Conservation (phyloP, 2,888 invertebrate genomes). For the Parasteatoda lunata region DNA sequence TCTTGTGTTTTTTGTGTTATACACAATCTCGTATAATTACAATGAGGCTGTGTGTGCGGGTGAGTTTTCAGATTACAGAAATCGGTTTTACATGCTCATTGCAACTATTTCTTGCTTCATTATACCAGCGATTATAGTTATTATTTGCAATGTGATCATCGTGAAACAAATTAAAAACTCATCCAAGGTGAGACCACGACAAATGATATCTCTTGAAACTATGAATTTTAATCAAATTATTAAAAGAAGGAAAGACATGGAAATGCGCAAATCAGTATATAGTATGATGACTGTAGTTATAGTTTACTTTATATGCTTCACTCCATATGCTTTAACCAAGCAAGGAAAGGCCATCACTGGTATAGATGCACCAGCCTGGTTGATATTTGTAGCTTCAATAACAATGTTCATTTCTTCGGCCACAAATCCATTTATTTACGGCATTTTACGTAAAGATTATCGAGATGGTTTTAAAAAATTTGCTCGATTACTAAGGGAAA, state of each 20-base stretch:
- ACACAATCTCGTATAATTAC: conserved; percentile 45
- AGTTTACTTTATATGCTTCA: conserved; percentile 74
- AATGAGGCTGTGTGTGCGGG: conserved; percentile 41
- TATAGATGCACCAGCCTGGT: conserved; percentile 71
- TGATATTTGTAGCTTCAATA: conserved; percentile 72
- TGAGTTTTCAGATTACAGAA: conserved; percentile 4
- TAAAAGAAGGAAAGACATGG: neutral
- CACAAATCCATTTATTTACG: conserved; percentile 74
- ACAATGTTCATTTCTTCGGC: conserved; percentile 73
- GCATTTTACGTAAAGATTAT: conserved; percentile 55
- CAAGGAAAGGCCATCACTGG: conserved; percentile 72
- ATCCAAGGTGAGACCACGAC: neutral
- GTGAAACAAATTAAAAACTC: conserved; percentile 21
- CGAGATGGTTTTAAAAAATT: conserved; percentile 53
- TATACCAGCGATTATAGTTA: neutral
- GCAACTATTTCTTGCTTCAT: conserved; percentile 29
- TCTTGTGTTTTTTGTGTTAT: neutral
- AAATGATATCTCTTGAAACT: neutral
- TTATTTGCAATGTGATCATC: no score
- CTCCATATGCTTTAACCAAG: conserved; percentile 74
- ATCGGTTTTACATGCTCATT: neutral
- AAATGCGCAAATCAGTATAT: conserved; percentile 46
- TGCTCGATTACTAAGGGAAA: neutral
- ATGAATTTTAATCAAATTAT: no score
- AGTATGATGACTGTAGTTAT: conserved; percentile 72